Base-by-base conservation (phyloP, 2,888 invertebrate species). In the Drosophila austrosaltans region DNA sequence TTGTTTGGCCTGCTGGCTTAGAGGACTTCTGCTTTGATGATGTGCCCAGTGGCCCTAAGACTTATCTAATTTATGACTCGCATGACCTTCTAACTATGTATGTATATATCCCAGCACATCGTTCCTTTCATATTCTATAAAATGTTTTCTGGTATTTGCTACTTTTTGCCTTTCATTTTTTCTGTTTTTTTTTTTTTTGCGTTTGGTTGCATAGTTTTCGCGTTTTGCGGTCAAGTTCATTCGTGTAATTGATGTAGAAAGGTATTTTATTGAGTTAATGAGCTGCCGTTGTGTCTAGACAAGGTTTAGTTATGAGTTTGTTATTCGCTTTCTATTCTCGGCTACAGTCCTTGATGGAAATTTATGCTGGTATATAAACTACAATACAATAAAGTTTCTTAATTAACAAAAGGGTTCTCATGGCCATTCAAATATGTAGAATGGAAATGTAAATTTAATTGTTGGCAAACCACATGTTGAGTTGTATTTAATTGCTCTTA, bases 371-470 rank as follows among this genome's bases (percentile, higher is more conserved):
- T 48, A 22, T 20, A 22, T 48, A 48, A 48, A 20, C 8, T 22
- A 22, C 1, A 20, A 20, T 12, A 16, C n/a, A 3, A 44, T 8
- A 22, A 48, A 48, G 8, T 48, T 48, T 12, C 22, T 6, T 36
- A 56, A 56, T 32, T 16, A 30, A 32, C 16, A 56, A 40, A 39
- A 10, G 16, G 5, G 39, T 25, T 60, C 32, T 39, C 40, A 44
- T 69, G 2, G 28, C 28, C 28, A 28, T 28, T 28, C 28, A 28
- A 28, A 36, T 36, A 36, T 36, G 10, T 36, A 36, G 36, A 54
- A 69, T 67, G 20, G 36, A 60, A 60, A 39, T 22, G 36, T 61
- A 40, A 68, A 62, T 36, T 36, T 8, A 36, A 36, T 8, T 36
- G 36, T 36, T 10, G 8, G 36, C 8, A 8, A 36, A 36, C 36